Evolutionary conservation across 2,797 vertebrate genomes (phyloP), one percentile per base, ranked within the genome.

Genomic region (Tenualosa ilisha): DNA sequence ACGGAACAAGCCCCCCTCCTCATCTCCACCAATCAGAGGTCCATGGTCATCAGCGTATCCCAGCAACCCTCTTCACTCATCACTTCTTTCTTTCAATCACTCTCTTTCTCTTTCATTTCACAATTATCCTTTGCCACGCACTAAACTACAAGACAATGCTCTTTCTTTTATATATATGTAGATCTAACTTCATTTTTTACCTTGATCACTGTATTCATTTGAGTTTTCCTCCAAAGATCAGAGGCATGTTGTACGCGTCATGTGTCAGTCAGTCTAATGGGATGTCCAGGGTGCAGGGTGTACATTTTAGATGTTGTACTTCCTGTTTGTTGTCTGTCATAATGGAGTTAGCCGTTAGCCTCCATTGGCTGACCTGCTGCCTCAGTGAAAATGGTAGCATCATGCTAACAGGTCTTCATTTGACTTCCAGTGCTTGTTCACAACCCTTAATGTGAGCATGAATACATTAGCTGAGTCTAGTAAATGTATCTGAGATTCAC

Each of bases 11-110:
- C 37, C 31, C 37, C 12, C 65, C 31, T 37, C 15, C 68, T 43
- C 68, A 75, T 75, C 37, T 75, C 37, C 68, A 75, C 68, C 68
- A 43, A 75, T 75, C 68, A 75, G 68, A 75, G 37, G 68, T 75
- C 68, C 37, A 75, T 75, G 68, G 20, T 75, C 37, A 75, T 6
- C 68, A 75, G 31, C 31, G 9, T 40, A 75, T 40, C 68, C 68
- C 63, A 68, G 63, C 63, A 11, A 17, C 68, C 65, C 61, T 6
- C 12, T 2, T 72, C 65, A 37, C 24, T 40, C 31, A 13, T 24
- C 31, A 72, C 13, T 8, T 6, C 15, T 17, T 75, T 8, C 17
- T 75, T 6, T 75, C 68, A 24, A 17, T 22, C 54, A 56, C 17
- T 43, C 68, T 2, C 68, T 20, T 15, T 75, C 6, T 43, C 13